Base-by-base conservation (phyloP, 2,888 invertebrate species). In the Xanthia togata region DNA sequence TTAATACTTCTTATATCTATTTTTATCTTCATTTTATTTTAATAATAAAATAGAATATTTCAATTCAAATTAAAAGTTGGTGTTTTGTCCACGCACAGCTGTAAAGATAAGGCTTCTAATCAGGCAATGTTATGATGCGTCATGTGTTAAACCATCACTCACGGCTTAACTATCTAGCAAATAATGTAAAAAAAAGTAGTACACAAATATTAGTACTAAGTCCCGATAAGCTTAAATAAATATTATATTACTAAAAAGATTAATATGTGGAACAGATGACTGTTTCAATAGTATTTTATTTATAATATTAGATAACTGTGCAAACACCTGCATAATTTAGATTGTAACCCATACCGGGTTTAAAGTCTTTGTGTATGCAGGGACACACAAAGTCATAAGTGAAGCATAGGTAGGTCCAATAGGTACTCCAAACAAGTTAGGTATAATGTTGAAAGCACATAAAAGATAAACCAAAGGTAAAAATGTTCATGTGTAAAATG, bases 101-200 rank as follows among this genome's bases (percentile, higher is more conserved):
- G 38, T 82, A 83, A 70, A 80, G 89, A 90, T 90, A 90, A 79
- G 69, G 23, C 67, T 76, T 71, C 73, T 88, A 70, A 91, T 90
- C 90, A 88, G 87, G 59, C 84, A 77, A 76, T 85, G 81, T 75
- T 87, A 78, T 57, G 73, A 73, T 82, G 83, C 31, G 80, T 88
- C 86, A 89, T 62, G n/a, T 62, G 81, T 69, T 47, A 50, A 76
- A 44, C 50, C 73, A 65, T 81, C 78, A 75, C 63, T 74, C 41
- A 78, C n/a, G 0, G 60, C 76, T 75, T 31, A 76, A 26, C 63
- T 63, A 65, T 63, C 50, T 53, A n/a, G 59, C 59, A 80, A 79
- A 82, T 86, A 74, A 83, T 70, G 44, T 70, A 64, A 74, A 80
- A 31, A n/a, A 75, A 83, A 76, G 76, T 83, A 70, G 77, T 83